Conservation (phyloP, 2,113 vertebrate species). For the Astatotilapia flaviijosephi region DNA sequence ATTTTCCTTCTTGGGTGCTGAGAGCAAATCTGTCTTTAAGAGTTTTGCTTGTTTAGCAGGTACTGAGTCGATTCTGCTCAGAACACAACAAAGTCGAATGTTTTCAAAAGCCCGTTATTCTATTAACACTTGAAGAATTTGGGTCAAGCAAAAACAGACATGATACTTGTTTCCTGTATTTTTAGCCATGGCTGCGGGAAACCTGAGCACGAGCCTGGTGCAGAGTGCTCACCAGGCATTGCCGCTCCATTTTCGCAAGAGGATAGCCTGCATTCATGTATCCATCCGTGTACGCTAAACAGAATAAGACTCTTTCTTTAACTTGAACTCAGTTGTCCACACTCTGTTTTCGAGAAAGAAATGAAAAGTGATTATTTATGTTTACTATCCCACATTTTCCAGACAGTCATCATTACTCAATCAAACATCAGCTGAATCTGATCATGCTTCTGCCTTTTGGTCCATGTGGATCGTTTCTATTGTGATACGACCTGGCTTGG, state of each 20-base stretch:
- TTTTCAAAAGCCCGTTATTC: background rate
- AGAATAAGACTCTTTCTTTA: background rate
- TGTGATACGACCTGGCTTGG: slow-evolving; percentile 1
- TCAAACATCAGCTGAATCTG: slow-evolving; percentile 1
- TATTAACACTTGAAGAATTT: slow-evolving; percentile 18
- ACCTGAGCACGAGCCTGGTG: slow-evolving; percentile 46
- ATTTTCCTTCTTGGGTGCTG: background rate
- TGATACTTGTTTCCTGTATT: slow-evolving; percentile 62
- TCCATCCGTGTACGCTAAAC: background rate
- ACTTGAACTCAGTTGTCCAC: background rate
- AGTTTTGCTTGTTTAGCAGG: background rate
- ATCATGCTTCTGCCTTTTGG: background rate
- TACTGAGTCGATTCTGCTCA: background rate
- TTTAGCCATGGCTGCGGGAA: slow-evolving; percentile 65
- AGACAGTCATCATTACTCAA: background rate
- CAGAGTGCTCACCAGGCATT: background rate
- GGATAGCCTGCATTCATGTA: background rate
- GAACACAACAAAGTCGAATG: background rate
- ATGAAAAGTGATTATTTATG: background rate
- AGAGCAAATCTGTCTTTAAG: background rate
- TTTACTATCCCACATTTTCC: background rate
- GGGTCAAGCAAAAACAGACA: slow-evolving; percentile 28
- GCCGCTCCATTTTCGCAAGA: background rate
- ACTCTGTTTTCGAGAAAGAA: background rate
- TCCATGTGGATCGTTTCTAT: background rate